Percentiles rank a stretch among this genome's conserved stretches.
phyloP scores from a whole-genome alignment of 2,888 invertebrate species.

The Pemphredon lugubris region DNA sequence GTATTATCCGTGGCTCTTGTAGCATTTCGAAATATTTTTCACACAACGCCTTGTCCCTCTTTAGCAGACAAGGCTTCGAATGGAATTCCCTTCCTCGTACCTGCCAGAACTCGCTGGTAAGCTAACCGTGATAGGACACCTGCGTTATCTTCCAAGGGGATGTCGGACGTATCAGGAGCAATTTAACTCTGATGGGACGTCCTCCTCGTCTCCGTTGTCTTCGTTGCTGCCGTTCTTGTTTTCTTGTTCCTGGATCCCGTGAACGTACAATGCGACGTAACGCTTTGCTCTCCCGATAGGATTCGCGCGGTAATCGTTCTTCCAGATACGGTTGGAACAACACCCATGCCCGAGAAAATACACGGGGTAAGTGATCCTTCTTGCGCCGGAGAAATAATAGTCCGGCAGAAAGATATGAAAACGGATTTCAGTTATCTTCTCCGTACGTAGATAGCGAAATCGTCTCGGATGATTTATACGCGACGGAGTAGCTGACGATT shows the following conservation, averaged over 20 bases:
- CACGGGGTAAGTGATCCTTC: not conserved
- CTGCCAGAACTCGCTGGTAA: slow-evolving; percentile 1
- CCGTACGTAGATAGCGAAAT: too few species aligned
- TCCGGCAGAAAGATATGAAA: too few species aligned
- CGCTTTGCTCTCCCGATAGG: not conserved
- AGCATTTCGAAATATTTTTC: too few species aligned
- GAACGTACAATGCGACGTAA: slow-evolving; percentile 2
- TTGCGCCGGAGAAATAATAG: not conserved
- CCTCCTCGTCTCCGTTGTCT: slow-evolving; percentile 1
- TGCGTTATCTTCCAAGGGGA: slow-evolving; percentile 14
- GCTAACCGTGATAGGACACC: slow-evolving; percentile 8
- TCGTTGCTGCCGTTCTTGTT: slow-evolving; percentile 9
- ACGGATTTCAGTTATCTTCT: too few species aligned
- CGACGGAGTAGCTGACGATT: too few species aligned
- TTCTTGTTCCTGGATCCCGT: slow-evolving; percentile 8
- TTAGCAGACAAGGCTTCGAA: not conserved
- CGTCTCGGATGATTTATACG: too few species aligned
- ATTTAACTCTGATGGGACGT: not conserved
- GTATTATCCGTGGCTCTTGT: too few species aligned
- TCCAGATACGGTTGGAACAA: not conserved
- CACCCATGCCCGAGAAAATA: not conserved
- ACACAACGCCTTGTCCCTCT: too few species aligned
- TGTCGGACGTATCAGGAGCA: slow-evolving; percentile 14
- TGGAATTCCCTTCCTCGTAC: not conserved
- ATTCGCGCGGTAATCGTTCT: slow-evolving; percentile 23